Evolutionary conservation across 1,140 invertebrate species (phyloP), one percentile per base, ranked within the genome.

Genomic region (Batillaria attramentaria): DNA sequence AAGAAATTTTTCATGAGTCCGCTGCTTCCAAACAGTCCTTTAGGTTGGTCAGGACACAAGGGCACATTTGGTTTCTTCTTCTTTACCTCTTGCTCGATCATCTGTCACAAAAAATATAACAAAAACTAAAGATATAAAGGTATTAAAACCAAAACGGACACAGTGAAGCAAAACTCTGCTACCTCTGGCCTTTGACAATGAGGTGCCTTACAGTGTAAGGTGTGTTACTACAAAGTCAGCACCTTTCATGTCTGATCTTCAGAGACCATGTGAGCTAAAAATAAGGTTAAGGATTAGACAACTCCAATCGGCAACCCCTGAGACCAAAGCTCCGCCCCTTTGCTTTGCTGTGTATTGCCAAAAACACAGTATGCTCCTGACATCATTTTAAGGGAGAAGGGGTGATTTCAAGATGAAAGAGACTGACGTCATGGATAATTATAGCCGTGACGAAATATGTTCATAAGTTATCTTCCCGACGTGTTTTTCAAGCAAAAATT

Each of bases 31-130:
- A 80, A 78, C 39, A 84, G 73, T 60, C 72, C 79, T 41, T 75
- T 78, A 28, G 94, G 93, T 43, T 92, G 91, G 69, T 94, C 93
- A 82, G 94, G 94, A 18, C 92, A 93, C 31, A 94, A 83, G 43
- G 93, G 92, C 43, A 94, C 93, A 39, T 94, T 91, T 6, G 77
- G 35, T 3, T 79, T 90, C 80, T 93, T 93, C 62, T 93, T 93
- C 75, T 93, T 94, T 28, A 94, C 84, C 87, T 94, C 94, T 33
- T 91, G 92, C 80, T 94, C 93, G 69, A 95, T 94, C 37, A 95
- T 91, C 89, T 93, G 79, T 77, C 72, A 80, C n/a, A 39, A 66
- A 35, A 60, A 76, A 74, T 54, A 74, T 37, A 46, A 2, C 24
- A 6, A 10, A n/a, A 18, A 24, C 2, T 37, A 72, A 39, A 1